Base-by-base conservation (phyloP, 2,888 invertebrate species). In the Tenthredo livida region DNA sequence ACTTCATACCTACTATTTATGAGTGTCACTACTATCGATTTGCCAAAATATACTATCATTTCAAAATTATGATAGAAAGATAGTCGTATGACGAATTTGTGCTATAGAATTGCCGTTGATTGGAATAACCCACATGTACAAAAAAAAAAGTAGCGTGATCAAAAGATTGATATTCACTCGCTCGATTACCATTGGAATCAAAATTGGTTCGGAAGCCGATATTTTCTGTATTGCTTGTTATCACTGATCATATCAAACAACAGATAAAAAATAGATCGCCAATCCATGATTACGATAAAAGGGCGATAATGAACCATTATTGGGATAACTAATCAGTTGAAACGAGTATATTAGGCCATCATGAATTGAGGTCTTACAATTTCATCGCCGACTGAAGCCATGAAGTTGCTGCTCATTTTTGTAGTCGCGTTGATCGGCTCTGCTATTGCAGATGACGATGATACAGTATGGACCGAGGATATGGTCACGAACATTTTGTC, bases 391-490 rank as follows among this genome's bases (percentile, higher is more conserved):
- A 40, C 17, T 6, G 12, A n/a, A 25, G 43, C 21, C n/a, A 80
- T 80, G 80, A 80, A 58, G 40, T 10, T 58, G 21, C 37, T 61
- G 37, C 21, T 80, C 21, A 25, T 80, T 61, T 7, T 78, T 33
- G 1, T 58, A 17, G 78, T 54, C 29, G 58, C 58, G 5, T 80
- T 25, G 37, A 40, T 80, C 80, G 61, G 80, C 25, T 37, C 65
- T 58, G 61, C 80, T 4, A 12, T 61, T 80, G 80, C 80, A 58
- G 80, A 61, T 15, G 40, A n/a, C 58, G 15, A 54, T 77, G 15
- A 50, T 12, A 29, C 12, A 9, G 61, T 61, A 65, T 61, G 80
- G 80, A 61, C 80, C 40, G 40, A 58, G 25, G 80, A 58, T 25
- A 40, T 40, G 61, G 61, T 80, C 21, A 1, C 21, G 15, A 2